phyloP scores from a whole-genome alignment of 2,113 vertebrate genomes.

The Marcusenius ussheri region DNA sequence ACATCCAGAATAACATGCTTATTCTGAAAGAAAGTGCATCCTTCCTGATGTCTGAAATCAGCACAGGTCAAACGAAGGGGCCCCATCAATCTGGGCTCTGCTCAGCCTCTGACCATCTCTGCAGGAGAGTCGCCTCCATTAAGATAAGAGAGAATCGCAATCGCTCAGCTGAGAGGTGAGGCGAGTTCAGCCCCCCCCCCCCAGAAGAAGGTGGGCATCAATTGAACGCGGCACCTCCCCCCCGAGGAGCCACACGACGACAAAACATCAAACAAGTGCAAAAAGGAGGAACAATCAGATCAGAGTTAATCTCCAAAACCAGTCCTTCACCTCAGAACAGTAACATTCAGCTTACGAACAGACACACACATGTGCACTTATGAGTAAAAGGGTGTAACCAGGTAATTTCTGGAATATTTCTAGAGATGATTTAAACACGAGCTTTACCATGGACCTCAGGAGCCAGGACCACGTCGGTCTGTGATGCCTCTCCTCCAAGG shows the following conservation, averaged over 20 bases:
- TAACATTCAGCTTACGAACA: neutral
- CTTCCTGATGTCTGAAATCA: neutral
- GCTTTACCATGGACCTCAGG: neutral
- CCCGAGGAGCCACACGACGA: neutral
- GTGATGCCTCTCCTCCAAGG: neutral
- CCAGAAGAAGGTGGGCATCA: neutral
- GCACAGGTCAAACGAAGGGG: neutral
- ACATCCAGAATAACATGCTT: neutral
- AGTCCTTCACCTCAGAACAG: neutral
- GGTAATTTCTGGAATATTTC: neutral
- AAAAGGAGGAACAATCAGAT: neutral
- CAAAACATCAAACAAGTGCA: neutral
- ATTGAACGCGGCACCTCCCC: neutral
- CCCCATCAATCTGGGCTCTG: neutral
- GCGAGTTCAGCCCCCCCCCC: neutral
- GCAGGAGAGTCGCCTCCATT: neutral
- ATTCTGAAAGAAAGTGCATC: neutral
- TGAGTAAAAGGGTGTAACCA: neutral
- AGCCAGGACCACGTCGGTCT: neutral
- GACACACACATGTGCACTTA: neutral
- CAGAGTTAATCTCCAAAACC: neutral
- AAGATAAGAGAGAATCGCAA: neutral
- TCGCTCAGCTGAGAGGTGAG: neutral
- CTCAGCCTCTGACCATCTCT: neutral
- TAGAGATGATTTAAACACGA: neutral